Base-by-base conservation (phyloP, 2,888 invertebrate genomes). In the Lordiphosa fenestrarum region DNA sequence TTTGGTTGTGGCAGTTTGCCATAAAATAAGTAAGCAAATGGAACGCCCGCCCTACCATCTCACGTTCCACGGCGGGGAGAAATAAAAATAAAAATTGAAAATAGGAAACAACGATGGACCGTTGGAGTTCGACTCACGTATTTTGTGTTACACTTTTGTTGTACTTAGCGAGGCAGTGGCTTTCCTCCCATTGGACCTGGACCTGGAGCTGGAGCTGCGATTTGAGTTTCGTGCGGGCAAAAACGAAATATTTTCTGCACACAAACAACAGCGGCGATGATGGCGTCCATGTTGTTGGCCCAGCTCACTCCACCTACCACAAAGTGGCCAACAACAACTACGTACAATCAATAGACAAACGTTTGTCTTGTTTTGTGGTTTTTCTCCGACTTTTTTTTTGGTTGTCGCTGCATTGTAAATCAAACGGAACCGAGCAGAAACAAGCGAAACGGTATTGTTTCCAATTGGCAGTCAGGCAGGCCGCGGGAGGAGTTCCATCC, bases 381-480 rank as follows among this genome's bases (percentile, higher is more conserved):
- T 57, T 64, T 73, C 25, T 25, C 25, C 25, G 2, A 25, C 7
- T 53, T 63, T 55, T 13, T 41, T 37, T 13, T 49, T 38, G 19
- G 19, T 19, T 19, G 39, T 53, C 56, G 48, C 56, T 55, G 75
- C 72, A 84, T 77, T 84, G 85, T 78, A 78, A 78, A 78, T 85
- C 85, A 78, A 80, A 84, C 73, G 80, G 77, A 81, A 76, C 84
- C 70, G 57, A 60, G 69, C 84, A 67, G 66, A 70, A 75, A 76
- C 78, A 77, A 77, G 74, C 62, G 69, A 75, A 75, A 80, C 80
- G 84, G 85, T 80, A 80, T 80, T 85, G 85, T 85, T 80, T 83
- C 65, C 77, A 84, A 78, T 80, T 80, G 82, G 76, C 81, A 65
- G 61, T 49, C 55, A 71, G 37, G 62, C 52, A 56, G 56, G 15